A percentile compares a stretch with the other conserved stretches of the same genome.
Conservation (phyloP, 2,113 vertebrate genomes). For the Canis aureus region DNA sequence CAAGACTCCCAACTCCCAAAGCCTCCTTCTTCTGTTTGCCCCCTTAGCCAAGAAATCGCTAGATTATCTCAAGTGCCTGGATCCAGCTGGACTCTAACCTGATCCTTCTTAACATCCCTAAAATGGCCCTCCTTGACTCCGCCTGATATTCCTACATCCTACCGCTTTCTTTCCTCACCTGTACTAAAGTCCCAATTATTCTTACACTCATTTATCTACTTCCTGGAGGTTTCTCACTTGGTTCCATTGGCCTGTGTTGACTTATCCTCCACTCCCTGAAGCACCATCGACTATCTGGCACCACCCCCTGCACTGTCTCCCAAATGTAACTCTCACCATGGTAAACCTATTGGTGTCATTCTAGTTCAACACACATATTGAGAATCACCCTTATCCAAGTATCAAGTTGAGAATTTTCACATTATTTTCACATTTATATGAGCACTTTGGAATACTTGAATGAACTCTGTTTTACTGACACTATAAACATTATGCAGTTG, state of each 20-base stretch:
- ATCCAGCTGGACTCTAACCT: not conserved
- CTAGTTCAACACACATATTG: not conserved
- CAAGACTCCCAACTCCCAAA: not conserved
- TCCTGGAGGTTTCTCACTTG: not conserved
- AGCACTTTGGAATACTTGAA: not conserved
- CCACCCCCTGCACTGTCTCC: not conserved
- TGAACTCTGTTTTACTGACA: accelerated
- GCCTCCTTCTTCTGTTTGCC: not conserved
- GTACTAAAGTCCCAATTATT: not conserved
- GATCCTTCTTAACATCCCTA: not conserved
- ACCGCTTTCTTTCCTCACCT: not conserved
- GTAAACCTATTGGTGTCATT: not conserved
- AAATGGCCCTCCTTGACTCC: too few relatives aligned
- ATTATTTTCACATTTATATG: not conserved
- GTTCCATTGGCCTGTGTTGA: not conserved
- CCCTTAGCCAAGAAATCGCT: not conserved
- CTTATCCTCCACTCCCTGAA: not conserved
- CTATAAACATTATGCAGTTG: not conserved
- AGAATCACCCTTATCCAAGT: not conserved
- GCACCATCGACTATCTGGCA: not conserved
- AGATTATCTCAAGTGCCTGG: not conserved
- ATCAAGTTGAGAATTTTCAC: not conserved
- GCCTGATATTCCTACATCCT: not conserved
- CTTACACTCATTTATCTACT: not conserved
- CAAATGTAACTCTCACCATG: not conserved